These are phyloP conservation scores for Dipodomys stephensi DNA, from an alignment of 2,113 vertebrate genomes.

Conservation along the genomic window DNA sequence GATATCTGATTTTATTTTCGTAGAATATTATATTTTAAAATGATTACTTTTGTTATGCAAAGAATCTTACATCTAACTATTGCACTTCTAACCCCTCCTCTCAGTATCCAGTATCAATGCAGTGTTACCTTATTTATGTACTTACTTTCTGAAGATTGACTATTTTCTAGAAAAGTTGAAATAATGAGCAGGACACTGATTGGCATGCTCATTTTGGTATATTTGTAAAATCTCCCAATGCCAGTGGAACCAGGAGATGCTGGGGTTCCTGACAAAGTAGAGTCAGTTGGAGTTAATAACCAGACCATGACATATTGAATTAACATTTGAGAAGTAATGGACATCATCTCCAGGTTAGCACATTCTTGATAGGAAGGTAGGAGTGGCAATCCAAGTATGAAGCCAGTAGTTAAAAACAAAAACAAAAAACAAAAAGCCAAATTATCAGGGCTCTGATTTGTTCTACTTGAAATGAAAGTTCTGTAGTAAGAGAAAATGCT, in stretches of 20 bases:
- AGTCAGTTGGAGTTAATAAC: too few species aligned
- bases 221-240: too few species aligned
- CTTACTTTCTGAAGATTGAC: too few species aligned
- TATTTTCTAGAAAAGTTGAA: too few species aligned
- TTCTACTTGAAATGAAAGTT: not conserved
- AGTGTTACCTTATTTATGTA: not conserved
- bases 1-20: conserved; percentile 23
- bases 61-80: not conserved
- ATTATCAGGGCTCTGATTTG: not conserved
- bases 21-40: conserved; percentile 35
- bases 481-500: not conserved
- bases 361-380: not conserved
- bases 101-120: not conserved
- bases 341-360: too few species aligned
- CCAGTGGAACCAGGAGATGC: too few species aligned
- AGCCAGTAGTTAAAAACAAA: not conserved
- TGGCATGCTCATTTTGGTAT: too few species aligned
- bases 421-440: not conserved
- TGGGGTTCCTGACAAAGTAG: too few species aligned
- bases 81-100: not conserved
- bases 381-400: not conserved
- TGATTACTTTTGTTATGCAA: not conserved
- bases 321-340: too few species aligned
- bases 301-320: too few species aligned
- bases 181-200: too few species aligned